phyloP scores from a whole-genome alignment of 2,888 invertebrate species.

The Rhynchonema sp. region DNA sequence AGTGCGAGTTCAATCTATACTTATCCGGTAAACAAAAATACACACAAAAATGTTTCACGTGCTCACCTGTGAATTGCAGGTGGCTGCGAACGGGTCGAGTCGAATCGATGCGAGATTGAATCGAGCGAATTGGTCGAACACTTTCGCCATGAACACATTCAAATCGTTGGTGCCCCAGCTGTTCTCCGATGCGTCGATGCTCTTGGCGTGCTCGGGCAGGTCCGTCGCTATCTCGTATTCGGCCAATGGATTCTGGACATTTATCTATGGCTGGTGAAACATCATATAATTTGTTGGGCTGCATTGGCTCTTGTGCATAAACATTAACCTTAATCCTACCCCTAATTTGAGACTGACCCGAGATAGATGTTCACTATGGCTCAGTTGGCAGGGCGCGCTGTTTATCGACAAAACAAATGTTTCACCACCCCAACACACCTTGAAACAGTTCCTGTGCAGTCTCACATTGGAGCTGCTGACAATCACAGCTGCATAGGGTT shows the following conservation, averaged over 20 bases:
- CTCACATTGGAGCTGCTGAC: constrained; percentile 61
- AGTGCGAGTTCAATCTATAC: too few species aligned
- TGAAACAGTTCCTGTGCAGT: constrained; percentile 60
- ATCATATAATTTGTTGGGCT: too few species aligned
- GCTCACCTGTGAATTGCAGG: constrained; percentile 76
- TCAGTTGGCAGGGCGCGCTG: too few species aligned
- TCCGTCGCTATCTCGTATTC: constrained; percentile 87
- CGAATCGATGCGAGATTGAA: constrained; percentile 75
- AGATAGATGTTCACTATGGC: too few species aligned
- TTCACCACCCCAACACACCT: not conserved
- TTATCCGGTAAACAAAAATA: too few species aligned
- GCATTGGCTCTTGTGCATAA: too few species aligned
- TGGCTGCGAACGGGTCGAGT: constrained; percentile 71
- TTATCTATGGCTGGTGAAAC: too few species aligned
- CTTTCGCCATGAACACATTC: constrained; percentile 26
- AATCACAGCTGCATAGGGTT: constrained; percentile 77
- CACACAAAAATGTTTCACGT: too few species aligned
- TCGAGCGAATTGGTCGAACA: constrained; percentile 38
- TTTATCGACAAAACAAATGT: too few species aligned
- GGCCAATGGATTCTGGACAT: constrained; percentile 67
- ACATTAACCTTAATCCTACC: too few species aligned
- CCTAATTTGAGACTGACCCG: too few species aligned
- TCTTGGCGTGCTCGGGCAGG: constrained; percentile 72
- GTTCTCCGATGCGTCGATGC: constrained; percentile 78
- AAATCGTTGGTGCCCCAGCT: constrained; percentile 50